Percentiles rank a stretch among this genome's conserved stretches.
phyloP scores from a whole-genome alignment of 2,888 invertebrate genomes.

The Carterocephalus palaemon region DNA sequence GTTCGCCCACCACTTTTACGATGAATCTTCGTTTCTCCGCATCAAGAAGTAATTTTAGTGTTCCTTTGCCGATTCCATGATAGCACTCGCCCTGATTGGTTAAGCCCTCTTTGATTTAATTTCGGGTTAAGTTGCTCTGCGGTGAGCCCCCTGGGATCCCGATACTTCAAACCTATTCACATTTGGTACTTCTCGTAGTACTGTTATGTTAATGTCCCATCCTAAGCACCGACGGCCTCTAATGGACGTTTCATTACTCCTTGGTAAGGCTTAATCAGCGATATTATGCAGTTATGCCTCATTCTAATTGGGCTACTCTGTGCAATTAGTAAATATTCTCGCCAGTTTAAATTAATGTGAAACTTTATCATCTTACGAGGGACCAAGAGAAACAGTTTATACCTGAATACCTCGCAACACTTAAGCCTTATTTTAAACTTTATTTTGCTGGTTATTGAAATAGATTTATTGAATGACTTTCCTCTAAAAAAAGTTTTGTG shows the following conservation, averaged over 20 bases:
- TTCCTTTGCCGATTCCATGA: conserved; percentile 79
- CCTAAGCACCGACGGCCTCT: conserved; percentile 4
- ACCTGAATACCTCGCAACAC: neutral
- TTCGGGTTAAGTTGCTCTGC: conserved; percentile 75
- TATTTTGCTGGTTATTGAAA: neutral
- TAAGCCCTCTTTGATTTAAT: conserved; percentile 79
- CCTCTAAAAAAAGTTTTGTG: too few relatives aligned
- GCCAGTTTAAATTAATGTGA: conserved; percentile 2
- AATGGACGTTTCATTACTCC: conserved; percentile 6
- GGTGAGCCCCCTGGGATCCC: conserved; percentile 66
- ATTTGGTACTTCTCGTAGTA: conserved; percentile 35
- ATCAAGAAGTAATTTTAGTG: conserved; percentile 80
- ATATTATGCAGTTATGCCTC: neutral
- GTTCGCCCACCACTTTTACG: conserved; percentile 72
- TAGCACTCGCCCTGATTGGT: conserved; percentile 78
- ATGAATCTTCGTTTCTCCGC: conserved; percentile 79
- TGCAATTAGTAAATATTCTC: conserved; percentile 5
- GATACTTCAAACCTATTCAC: conserved; percentile 42
- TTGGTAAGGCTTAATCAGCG: conserved; percentile 5
- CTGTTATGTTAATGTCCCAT: conserved; percentile 42
- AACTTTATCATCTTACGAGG: conserved; percentile 6
- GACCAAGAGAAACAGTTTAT: neutral
- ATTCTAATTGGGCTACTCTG: conserved; percentile 5
- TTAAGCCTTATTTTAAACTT: neutral
- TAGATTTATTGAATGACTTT: too few relatives aligned